Base-by-base conservation (phyloP, 2,888 invertebrate species). In the Trachelus iudaicus region DNA sequence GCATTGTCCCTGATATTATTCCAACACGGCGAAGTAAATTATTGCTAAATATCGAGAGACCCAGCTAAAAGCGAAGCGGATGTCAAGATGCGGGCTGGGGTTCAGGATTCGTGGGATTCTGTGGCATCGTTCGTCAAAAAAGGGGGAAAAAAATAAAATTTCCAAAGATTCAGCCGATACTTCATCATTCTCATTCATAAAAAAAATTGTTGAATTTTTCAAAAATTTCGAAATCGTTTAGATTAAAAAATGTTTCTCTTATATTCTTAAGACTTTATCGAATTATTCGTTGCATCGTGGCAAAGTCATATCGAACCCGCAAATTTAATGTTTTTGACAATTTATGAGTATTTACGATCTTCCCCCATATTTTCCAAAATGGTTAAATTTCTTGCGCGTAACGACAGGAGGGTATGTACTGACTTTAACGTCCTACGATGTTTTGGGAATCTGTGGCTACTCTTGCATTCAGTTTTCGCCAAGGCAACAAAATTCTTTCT, bases 41-140 rank as follows among this genome's bases (percentile, higher is more conserved):
- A 87, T 84, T 84, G 86, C 85, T 87, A 87, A 87, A 88, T 81
- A 82, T 75, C 74, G 80, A 79, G 69, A 35, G n/a, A 69, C 68
- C 31, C 35, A 15, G 40, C 75, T 40, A 77, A 75, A 76, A 73
- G 79, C 73, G 75, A 77, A 83, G 83, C 87, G 88, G 87, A 88
- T 87, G 88, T 85, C 83, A 85, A 83, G 86, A 89, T 89, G 88
- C 89, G 89, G 89, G 89, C 69, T 80, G 81, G 76, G 77, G 23
- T 15, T 71, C 71, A 78, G 80, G 76, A 23, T 23, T 86, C 88
- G 87, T 88, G 88, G 86, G 88, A 87, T 84, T 56, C 23, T 56
- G 15, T 56, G 40, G 15, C 31, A 71, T 33, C 13, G 15, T 69
- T 69, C 11, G 69, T 33, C 30, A 30, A 34, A 71, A 34, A 71